phyloP scores from a whole-genome alignment of 2,113 vertebrate species.

The Cyphomyrus plagiostoma region DNA sequence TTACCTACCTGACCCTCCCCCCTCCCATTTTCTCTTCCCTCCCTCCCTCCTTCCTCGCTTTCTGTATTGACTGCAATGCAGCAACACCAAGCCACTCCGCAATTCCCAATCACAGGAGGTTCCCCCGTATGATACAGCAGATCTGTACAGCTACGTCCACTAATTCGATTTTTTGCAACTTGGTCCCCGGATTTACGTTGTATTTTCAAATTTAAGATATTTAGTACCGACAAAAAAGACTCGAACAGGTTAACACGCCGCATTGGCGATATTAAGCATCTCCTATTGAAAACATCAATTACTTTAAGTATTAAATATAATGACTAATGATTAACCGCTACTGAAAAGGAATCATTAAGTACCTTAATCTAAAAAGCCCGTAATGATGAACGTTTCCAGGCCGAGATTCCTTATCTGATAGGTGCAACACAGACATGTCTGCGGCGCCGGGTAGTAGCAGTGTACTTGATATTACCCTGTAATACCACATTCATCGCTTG shows the following conservation, averaged over 20 bases:
- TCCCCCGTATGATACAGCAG: neutral
- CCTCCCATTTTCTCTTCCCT: neutral
- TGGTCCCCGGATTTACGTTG: neutral
- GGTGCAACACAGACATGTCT: neutral
- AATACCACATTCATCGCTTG: neutral
- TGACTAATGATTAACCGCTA: neutral
- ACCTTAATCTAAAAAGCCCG: neutral
- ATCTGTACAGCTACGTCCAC: neutral
- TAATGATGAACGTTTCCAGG: neutral
- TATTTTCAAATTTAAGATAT: neutral
- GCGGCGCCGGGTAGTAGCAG: neutral
- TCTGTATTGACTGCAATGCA: constrained; percentile 63
- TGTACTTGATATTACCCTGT: neutral
- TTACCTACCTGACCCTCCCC: neutral
- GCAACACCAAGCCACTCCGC: constrained; percentile 40
- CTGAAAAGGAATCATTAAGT: neutral
- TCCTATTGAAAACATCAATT: neutral
- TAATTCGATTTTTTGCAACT: neutral
- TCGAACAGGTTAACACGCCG: neutral
- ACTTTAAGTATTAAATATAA: neutral
- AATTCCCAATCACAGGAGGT: neutral
- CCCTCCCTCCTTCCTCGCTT: constrained; percentile 11
- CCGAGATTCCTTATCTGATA: neutral
- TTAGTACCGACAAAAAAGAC: neutral
- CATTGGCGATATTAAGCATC: neutral